Base-by-base conservation (phyloP, 1,140 invertebrate genomes). In the Ditylenchus dipsaci region DNA sequence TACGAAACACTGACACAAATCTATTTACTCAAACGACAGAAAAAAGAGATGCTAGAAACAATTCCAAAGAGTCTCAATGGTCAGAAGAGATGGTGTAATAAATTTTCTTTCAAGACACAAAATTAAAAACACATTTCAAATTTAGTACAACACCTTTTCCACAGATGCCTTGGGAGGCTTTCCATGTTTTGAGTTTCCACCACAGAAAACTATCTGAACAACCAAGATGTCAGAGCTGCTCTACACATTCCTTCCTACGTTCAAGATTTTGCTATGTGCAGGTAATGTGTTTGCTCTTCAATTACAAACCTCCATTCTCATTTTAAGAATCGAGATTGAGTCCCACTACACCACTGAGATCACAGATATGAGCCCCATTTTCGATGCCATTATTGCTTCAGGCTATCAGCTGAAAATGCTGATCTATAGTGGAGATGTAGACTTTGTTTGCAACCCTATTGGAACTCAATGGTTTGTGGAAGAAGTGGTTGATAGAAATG, bases 381-480 rank as follows among this genome's bases (percentile, higher is more conserved):
- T 74, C 43, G 68, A 74, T 43, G 26, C 19, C 15, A 74, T 75
- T 17, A 71, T 74, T 56, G 29, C 27, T 7, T 73, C 69, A 29
- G 68, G 58, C 8, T 60, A 69, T 49, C 59, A 30, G n/a, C 29
- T 85, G 27, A 74, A 79, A 64, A 78, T 83, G 9, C 49, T 87
- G 30, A 78, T 87, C 17, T 87, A 87, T 76, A 87, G 87, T 76
- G 86, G 86, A 11, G 86, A 87, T 47, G 21, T 27, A 1, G 70
- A 72, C 27, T 84, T 84, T 0, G 87, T 86, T 71, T n/a, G n/a
- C n/a, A 86, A 87, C 69, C 86, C 85, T 71, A 76, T 87, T 0
- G 85, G 85, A 29, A 85, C 86, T 74, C 81, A 87, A 76, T 87
- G 86, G 85, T 87, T n/a, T 79, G 78, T 83, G n/a, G 70, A 72